Percentiles rank a stretch among this genome's conserved stretches.
These are phyloP conservation scores for Micromesistius poutassou DNA, from an alignment of 2,797 vertebrate genomes.

Conservation along the genomic window DNA sequence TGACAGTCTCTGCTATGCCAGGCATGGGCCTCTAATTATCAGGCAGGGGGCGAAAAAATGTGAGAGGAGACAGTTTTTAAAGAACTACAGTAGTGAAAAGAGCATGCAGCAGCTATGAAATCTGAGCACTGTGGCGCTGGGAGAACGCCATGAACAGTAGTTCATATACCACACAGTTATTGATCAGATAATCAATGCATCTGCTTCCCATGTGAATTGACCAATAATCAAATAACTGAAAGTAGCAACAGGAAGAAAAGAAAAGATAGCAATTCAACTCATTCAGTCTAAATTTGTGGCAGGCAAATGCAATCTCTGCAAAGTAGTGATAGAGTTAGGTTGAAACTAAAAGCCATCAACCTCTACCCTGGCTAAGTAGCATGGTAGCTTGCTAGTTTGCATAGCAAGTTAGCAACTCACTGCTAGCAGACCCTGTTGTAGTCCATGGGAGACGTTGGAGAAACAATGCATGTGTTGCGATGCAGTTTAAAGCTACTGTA, in stretches of 20 bases:
- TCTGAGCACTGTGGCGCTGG: background rate
- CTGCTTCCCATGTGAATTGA: background rate
- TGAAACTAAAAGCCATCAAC: background rate
- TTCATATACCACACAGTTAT: background rate
- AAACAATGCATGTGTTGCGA: background rate
- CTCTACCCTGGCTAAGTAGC: background rate
- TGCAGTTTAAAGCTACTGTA: background rate
- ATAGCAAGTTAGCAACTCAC: background rate
- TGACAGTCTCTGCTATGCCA: constrained; percentile 54
- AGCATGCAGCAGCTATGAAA: constrained; percentile 9
- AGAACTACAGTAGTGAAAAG: constrained; percentile 22
- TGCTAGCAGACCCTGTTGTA: background rate
- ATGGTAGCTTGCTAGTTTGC: background rate
- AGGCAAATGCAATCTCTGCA: background rate
- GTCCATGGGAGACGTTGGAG: background rate
- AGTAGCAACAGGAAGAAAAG: background rate
- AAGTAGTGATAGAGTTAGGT: background rate
- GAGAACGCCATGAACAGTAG: background rate
- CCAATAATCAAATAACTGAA: background rate
- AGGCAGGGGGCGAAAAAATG: constrained; percentile 39
- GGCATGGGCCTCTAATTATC: constrained; percentile 56
- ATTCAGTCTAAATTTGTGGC: no score
- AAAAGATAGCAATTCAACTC: background rate
- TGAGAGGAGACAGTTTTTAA: constrained; percentile 39
- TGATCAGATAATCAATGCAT: background rate